Evolutionary conservation across 2,888 invertebrate genomes (phyloP).

Genomic region (Teleiodes luculella): DNA sequence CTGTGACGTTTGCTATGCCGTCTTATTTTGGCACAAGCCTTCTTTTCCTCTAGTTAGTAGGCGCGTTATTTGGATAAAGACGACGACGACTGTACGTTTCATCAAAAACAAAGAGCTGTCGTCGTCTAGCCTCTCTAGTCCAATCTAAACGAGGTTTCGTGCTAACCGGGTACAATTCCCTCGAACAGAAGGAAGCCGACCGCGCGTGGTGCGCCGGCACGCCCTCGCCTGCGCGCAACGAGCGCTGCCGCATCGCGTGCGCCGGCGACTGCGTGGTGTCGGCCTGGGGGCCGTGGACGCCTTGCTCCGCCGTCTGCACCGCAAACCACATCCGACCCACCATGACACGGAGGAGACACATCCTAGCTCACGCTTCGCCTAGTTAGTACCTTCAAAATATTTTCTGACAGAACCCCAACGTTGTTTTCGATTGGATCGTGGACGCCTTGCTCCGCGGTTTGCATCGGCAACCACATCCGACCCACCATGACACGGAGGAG

Average conservation of each 20-base stretch:
- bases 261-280: slow-evolving; percentile 84
- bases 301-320: slow-evolving; percentile 65
- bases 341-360: slow-evolving; percentile 47
- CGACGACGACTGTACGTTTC: no score
- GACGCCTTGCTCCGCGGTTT: slow-evolving; percentile 68
- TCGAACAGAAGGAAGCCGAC: slow-evolving; percentile 66
- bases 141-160: neutral
- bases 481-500: slow-evolving; percentile 48
- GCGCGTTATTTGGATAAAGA: no score
- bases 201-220: slow-evolving; percentile 72
- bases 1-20: no score
- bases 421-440: no score
- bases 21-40: no score
- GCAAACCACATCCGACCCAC: slow-evolving; percentile 51
- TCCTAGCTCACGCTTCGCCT: slow-evolving; percentile 61
- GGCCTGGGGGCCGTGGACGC: slow-evolving; percentile 80
- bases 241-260: slow-evolving; percentile 81
- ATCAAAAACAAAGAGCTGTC: no score
- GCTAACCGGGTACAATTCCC: neutral
- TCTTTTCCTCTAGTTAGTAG: no score
- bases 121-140: no score
- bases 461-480: slow-evolving; percentile 52
- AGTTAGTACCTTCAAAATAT: slow-evolving; percentile 35
- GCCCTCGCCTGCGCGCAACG: slow-evolving; percentile 67
- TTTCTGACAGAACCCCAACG: no score